Base-by-base conservation (phyloP, 2,888 invertebrate genomes). In the Drosophila meridiana region DNA sequence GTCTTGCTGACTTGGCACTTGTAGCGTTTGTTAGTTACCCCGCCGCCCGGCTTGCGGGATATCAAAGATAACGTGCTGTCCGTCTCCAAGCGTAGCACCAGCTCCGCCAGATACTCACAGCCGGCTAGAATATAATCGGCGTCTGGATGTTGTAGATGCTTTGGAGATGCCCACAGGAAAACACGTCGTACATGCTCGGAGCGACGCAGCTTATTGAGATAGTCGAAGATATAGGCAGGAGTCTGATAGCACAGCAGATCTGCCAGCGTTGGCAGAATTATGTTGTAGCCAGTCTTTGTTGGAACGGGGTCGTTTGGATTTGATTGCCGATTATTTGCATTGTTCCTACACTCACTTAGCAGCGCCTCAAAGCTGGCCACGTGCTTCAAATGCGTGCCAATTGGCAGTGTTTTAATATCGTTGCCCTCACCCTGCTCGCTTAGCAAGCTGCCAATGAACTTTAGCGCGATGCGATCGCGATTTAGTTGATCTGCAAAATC, bases 81-180 rank as follows among this genome's bases (percentile, higher is more conserved):
- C 5, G 90, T 81, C 34, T 90, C 84, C 13, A 93, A 58, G 8
- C 91, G 86, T 0, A 93, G 60, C 20, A 93, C 84, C 43, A 91
- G 38, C 57, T 93, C 92, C 0, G 93, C 87, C 78, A 93, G 83
- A 69, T 93, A 91, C 67, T 93, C 92, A 52, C 91, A 90, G 13
- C 91, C 93, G 3, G 92, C 89, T 3, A 93, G 52, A 1, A 93
- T 78, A 67, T 91, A 93, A 5, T 76, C 76, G 2, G 80, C 80
- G 47, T 89, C 80, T 9, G 80, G 72, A 28, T 87, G 81, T 3
- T 88, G 78, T 28, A 92, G 50, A 68, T 92, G 81, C 4, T 85
- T 75, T 0, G 83, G 84, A 0, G 93, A 90, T 2, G 90, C 89
- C 93, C 93, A 93, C 2, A 93, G 56, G 58, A 92, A 93, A 2